Evolutionary conservation across 2,888 invertebrate species (phyloP).

Genomic region (Pemphredon lugubris): DNA sequence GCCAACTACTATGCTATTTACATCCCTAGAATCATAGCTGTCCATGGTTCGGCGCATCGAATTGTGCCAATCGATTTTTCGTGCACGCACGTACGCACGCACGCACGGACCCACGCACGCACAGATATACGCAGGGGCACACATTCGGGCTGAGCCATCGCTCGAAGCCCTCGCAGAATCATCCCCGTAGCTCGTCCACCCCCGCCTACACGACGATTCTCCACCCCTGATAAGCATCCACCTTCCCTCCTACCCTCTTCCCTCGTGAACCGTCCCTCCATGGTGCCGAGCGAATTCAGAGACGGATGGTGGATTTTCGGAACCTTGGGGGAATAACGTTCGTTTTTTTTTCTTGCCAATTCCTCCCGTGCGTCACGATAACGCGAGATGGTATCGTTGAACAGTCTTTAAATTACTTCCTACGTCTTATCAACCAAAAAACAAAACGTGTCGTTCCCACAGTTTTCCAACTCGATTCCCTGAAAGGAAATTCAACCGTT

Average conservation of each 20-base stretch:
- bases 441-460: too few relatives aligned
- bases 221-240: conserved; percentile 75
- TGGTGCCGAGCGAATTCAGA: conserved; percentile 24
- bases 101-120: conserved; percentile 26
- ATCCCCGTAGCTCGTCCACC: conserved; percentile 73
- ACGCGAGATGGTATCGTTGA: too few relatives aligned
- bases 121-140: conserved; percentile 35
- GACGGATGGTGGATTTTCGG: conserved; percentile 14
- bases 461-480: too few relatives aligned
- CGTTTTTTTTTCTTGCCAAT: too few relatives aligned
- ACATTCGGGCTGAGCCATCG: conserved; percentile 67
- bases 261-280: conserved; percentile 48
- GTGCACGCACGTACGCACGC: conserved; percentile 45
- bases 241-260: conserved; percentile 67
- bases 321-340: conserved; percentile 6
- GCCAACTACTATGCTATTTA: too few relatives aligned
- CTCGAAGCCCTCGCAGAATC: conserved; percentile 69
- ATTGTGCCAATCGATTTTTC: conserved; percentile 77
- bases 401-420: too few relatives aligned
- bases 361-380: too few relatives aligned
- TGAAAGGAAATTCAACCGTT: too few relatives aligned
- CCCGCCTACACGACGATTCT: conserved; percentile 77
- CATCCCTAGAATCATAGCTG: conserved; percentile 63
- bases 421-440: too few relatives aligned
- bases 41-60: conserved; percentile 62